phyloP scores from a whole-genome alignment of 2,113 vertebrate genomes.

The Spea multiplicata region DNA sequence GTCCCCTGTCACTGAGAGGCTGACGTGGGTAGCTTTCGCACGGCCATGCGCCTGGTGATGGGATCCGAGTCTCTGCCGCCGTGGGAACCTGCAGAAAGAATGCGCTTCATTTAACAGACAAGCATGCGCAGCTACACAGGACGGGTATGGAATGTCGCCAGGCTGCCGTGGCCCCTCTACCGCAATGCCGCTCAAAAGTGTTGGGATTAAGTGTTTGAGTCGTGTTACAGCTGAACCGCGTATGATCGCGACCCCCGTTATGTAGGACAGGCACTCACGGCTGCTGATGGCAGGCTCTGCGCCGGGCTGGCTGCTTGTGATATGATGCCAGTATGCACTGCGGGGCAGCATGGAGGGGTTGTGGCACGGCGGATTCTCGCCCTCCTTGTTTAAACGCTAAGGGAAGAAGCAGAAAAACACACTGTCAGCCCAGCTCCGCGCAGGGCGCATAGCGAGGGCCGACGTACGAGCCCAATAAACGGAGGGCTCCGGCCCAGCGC shows the following conservation, averaged over 20 bases:
- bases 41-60: conserved; percentile 10
- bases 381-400: conserved; percentile 82
- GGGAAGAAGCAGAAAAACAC: conserved; percentile 1
- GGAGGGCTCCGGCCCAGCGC: too few species aligned
- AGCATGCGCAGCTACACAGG: background rate
- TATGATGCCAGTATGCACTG: conserved; percentile 96
- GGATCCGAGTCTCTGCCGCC: conserved; percentile 40
- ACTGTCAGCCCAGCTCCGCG: background rate
- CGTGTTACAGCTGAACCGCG: too few species aligned
- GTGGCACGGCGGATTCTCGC: conserved; percentile 80
- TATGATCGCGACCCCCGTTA: background rate
- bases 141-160: background rate
- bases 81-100: conserved; percentile 14
- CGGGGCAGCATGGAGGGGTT: conserved; percentile 90
- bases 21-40: conserved; percentile 29
- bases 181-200: too few species aligned
- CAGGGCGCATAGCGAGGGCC: too few species aligned
- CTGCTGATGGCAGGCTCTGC: conserved; percentile 67
- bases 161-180: background rate
- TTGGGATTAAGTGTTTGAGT: too few species aligned
- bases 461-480: too few species aligned
- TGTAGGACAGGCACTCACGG: conserved; percentile 60
- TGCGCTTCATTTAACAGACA: background rate
- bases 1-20: conserved; percentile 31
- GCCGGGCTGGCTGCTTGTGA: conserved; percentile 80